Evolutionary conservation across 1,140 invertebrate genomes (phyloP), one percentile per base, ranked within the genome.

Genomic region (Zaprionus ornatus): DNA sequence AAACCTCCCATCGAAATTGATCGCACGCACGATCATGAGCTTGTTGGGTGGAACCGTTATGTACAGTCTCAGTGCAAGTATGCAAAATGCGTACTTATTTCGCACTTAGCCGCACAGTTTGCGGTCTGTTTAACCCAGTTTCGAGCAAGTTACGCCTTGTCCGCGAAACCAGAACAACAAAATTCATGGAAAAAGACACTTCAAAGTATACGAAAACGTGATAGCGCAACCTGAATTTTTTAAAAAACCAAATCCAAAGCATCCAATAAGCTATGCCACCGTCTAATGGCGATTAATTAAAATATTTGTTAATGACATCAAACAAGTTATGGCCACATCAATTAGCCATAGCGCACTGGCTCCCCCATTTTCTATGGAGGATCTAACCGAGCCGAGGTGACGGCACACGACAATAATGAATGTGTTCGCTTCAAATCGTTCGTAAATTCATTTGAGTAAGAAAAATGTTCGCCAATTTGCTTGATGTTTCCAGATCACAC

Each of bases 271-370:
- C 42, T 60, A 85, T 79, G 82, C 76, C 76, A 32, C 29, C 61
- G 82, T 78, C 75, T 79, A 79, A 79, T 79, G 66, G 80, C 77
- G 70, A 88, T 88, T 87, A 87, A 87, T 87, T 87, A 88, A 78
- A 88, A 88, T 84, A 65, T 87, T 84, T 75, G 70, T 80, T 88
- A 88, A 80, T 84, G 80, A 65, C 77, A 80, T 59, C 74, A 59
- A 80, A 77, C 65, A 67, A 54, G 79, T 65, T 82, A 64, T 64
- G 65, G 50, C 57, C 70, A 68, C 29, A 71, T 75, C 48, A 70
- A 61, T 80, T 59, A 75, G 64, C 57, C 37, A 57, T 29, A 48
- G 19, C 15, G 17, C 45, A 42, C 7, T 50, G n/a, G n/a, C 45
- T 23, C 45, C 21, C 9, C 45, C 45, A 12, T 12, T 21, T 13